phyloP scores from a whole-genome alignment of 2,113 vertebrate species.

The Silurus asotus region DNA sequence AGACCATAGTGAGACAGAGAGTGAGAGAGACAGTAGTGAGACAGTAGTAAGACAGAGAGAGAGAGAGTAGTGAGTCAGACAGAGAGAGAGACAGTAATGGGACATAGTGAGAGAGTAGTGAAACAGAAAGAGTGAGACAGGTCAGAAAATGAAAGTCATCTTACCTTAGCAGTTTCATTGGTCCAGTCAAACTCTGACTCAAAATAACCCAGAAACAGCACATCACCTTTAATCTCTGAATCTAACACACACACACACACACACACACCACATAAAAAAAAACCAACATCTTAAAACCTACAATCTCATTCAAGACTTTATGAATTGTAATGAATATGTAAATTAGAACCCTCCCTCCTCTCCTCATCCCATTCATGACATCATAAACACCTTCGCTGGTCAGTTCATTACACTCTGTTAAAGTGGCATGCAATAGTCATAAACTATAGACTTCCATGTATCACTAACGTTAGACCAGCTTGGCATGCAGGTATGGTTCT shows the following conservation, averaged over 20 bases:
- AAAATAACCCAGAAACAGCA: conserved; percentile 88
- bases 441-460: neutral
- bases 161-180: conserved; percentile 89
- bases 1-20: too few relatives aligned
- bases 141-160: neutral
- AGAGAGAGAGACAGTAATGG: too few relatives aligned
- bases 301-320: neutral
- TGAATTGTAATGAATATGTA: neutral
- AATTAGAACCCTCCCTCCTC: neutral
- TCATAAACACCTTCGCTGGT: neutral
- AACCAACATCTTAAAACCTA: neutral
- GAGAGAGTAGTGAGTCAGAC: too few relatives aligned
- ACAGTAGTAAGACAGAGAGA: too few relatives aligned
- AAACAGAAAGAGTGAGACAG: neutral
- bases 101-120: neutral
- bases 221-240: conserved; percentile 88
- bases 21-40: too few relatives aligned
- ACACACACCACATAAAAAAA: neutral
- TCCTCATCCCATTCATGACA: neutral
- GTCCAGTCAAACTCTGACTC: conserved; percentile 90
- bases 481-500: neutral
- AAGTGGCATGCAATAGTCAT: neutral
- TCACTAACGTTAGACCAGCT: neutral
- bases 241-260: conserved; percentile 68
- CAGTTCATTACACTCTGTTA: neutral